Base-by-base conservation (phyloP, 1,140 invertebrate species). In the Orius insidiosus region DNA sequence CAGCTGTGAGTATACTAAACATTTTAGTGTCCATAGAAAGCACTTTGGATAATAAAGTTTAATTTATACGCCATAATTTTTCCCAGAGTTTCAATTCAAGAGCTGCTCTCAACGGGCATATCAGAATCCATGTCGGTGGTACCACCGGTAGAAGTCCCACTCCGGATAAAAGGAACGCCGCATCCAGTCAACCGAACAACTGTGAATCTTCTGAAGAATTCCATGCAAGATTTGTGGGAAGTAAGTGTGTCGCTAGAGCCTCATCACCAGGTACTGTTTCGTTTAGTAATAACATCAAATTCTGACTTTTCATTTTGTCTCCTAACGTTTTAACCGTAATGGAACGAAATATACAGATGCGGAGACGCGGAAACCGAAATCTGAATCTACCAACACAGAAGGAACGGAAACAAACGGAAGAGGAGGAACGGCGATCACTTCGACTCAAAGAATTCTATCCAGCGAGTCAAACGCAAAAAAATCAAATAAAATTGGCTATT, bases 171-270 rank as follows among this genome's bases (percentile, higher is more conserved):
- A 54, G 58, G 47, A 57, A 56, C 13, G 39, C 38, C 39, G 30
- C 37, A 16, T 38, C 51, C 13, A 46, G 48, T n/a, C 41, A 40
- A 15, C 41, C 51, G 19, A 15, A 32, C 39, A 51, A 51, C 46
- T 39, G 36, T 10, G 56, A 63, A 30, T 38, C 53, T 45, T 34
- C 55, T 11, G 68, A 68, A 47, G 61, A 74, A 57, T 80, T 68
- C 88, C 89, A 58, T 95, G 90, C 76, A 90, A 89, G 74, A 80
- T 94, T 63, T 95, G 90, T 80, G 87, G 87, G 74, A 93, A 92
- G 88, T 93, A 85, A 85, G 86, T 87, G 36, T 37, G 16, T 14
- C 13, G 13, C 30, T 41, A 41, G 16, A 41, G 16, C 30, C 30
- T 19, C 39, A 16, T n/a, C 39, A 16, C 39, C 16, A 16, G 30